Base-by-base conservation (phyloP, 30 jellyfish, hydroid and myxozoan genomes). In the Aurelia aurita region DNA sequence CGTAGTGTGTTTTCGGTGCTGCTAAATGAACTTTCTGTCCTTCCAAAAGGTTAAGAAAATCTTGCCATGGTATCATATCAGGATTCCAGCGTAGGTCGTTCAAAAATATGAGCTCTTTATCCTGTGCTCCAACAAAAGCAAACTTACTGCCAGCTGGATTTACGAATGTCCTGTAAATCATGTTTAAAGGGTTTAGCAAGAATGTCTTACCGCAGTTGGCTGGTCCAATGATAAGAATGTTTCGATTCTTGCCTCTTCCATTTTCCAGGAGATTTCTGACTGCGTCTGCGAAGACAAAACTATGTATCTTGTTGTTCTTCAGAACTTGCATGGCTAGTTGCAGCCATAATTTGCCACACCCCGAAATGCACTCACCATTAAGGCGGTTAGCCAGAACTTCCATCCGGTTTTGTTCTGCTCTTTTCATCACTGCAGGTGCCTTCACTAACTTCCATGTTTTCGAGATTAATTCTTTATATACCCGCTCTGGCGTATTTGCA, bases 161-260 rank as follows among this genome's bases (percentile, higher is more conserved):
- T 19, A 34, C 15, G 53, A 64, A 64, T 19, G 77, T 7, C 6
- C 31, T 34, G 10, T 64, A 64, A 25, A 64, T 22, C 25, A 64
- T 49, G 28, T 31, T 64, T 34, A 25, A 64, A 14, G 77, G 77
- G 77, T 64, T 19, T 34, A 64, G 19, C 46, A 64, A 21, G 77
- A 64, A 64, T 19, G 51, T 23, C 14, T 64, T 64, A 49, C 77
- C 77, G 28, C 77, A 64, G 31, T 64, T 64, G 23, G 53, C 77
- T n/a, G 77, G 77, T 31, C 77, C 69, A 18, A 58, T 31, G n/a
- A 58, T 58, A 27, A 58, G 3, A 27, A 15, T 31, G 23, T 58
- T 58, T 27, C n/a, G 69, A 31, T 58, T 18, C 23, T 58, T 58
- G 8, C n/a, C 69, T 31, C n/a, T 58, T 58, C 69, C 69, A 18